These are phyloP conservation scores for Sinotaia quadrata DNA, from an alignment of 2,888 invertebrate species.

Conservation along the genomic window DNA sequence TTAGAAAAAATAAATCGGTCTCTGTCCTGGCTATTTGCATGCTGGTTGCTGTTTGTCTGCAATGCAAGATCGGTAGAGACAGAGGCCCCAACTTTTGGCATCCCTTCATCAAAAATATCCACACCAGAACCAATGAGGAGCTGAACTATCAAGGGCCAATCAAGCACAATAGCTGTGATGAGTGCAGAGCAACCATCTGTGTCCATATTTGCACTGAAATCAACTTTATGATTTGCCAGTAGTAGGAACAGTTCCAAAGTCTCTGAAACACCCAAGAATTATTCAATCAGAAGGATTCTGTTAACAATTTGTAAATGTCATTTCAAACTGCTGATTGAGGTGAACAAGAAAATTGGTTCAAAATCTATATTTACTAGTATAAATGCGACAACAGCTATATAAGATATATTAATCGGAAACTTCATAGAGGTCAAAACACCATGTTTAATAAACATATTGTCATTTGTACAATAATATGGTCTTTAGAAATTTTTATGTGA, in stretches of 20 bases:
- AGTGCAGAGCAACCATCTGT: slow-evolving; percentile 34
- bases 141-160: slow-evolving; percentile 25
- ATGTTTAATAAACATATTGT: too few species aligned
- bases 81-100: slow-evolving; percentile 32
- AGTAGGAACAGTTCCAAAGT: slow-evolving; percentile 20
- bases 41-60: not conserved
- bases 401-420: too few species aligned
- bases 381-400: not conserved
- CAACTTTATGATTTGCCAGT: slow-evolving; percentile 22
- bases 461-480: too few species aligned
- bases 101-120: slow-evolving; percentile 32
- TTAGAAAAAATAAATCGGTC: slow-evolving; percentile 32
- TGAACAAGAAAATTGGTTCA: not conserved
- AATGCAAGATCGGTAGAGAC: slow-evolving; percentile 24
- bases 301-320: too few species aligned
- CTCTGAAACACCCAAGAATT: slow-evolving; percentile 28
- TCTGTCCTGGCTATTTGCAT: not conserved
- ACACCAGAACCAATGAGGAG: slow-evolving; percentile 27
- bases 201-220: slow-evolving; percentile 34
- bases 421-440: too few species aligned
- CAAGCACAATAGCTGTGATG: slow-evolving; percentile 29
- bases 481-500: too few species aligned
- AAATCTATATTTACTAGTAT: not conserved
- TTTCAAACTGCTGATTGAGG: not conserved
- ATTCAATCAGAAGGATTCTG: too few species aligned